phyloP scores from a whole-genome alignment of 1,140 invertebrate genomes.

The Oryzaephilus surinamensis region DNA sequence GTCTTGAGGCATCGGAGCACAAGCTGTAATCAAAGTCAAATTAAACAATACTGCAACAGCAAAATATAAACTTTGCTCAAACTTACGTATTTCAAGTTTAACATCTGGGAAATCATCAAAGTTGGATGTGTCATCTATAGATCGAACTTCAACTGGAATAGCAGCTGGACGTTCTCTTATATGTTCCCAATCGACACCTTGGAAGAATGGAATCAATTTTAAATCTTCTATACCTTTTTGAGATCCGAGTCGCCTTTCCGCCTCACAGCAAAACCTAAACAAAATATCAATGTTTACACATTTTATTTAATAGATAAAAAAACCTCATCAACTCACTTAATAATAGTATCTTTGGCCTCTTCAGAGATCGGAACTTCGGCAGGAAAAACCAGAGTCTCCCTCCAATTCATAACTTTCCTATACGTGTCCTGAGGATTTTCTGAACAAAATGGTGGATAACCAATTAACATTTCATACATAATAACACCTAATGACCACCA shows the following conservation, averaged over 20 bases:
- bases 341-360: conserved; percentile 76
- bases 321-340: conserved; percentile 33
- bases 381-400: conserved; percentile 94
- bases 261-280: conserved; percentile 84
- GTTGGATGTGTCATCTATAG: conserved; percentile 97
- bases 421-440: conserved; percentile 99
- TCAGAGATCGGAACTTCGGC: conserved; percentile 98
- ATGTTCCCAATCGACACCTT: conserved; percentile 92
- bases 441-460: conserved; percentile 98
- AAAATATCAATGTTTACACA: too few relatives aligned
- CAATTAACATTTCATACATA: conserved; percentile 99
- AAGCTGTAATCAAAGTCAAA: conserved; percentile 49
- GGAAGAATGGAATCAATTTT: conserved; percentile 77
- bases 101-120: conserved; percentile 99
- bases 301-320: neutral
- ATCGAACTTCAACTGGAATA: conserved; percentile 88
- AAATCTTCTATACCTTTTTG: conserved; percentile 83
- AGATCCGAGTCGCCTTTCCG: conserved; percentile 80
- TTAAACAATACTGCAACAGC: neutral
- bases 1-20: conserved; percentile 69
- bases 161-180: conserved; percentile 94
- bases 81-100: conserved; percentile 96
- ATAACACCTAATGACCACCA: conserved; percentile 99
- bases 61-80: neutral
- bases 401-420: conserved; percentile 99